phyloP scores from a whole-genome alignment of 2,888 invertebrate species.

The Lasioglossum malachurum region DNA sequence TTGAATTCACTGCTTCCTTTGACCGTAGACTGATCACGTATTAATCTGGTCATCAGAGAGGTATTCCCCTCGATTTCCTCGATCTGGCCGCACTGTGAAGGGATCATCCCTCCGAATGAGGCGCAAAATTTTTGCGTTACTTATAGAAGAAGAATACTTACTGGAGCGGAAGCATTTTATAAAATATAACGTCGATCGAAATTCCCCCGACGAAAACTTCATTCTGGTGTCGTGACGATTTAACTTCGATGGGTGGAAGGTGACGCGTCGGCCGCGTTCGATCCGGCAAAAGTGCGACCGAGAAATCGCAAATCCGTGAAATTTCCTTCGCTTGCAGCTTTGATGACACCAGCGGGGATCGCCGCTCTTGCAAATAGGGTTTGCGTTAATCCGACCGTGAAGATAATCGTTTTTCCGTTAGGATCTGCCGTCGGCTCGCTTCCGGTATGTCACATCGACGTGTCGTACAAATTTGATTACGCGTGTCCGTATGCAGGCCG shows the following conservation, averaged over 20 bases:
- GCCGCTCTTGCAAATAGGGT: slow-evolving; percentile 65
- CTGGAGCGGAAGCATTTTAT: neutral
- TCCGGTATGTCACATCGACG: slow-evolving; percentile 52
- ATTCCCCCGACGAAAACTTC: neutral
- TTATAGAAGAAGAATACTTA: neutral
- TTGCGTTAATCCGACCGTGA: slow-evolving; percentile 69
- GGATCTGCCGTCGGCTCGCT: slow-evolving; percentile 53
- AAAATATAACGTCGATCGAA: neutral
- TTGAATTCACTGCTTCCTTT: too few relatives aligned
- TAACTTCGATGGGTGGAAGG: neutral
- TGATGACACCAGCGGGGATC: slow-evolving; percentile 57
- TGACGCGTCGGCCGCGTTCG: slow-evolving; percentile 1
- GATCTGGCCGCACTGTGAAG: too few relatives aligned
- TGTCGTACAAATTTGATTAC: slow-evolving; percentile 36
- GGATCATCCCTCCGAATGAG: too few relatives aligned
- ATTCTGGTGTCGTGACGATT: neutral
- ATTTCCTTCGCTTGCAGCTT: slow-evolving; percentile 61
- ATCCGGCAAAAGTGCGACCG: slow-evolving; percentile 35
- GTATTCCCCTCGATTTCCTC: too few relatives aligned
- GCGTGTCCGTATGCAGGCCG: slow-evolving; percentile 10
- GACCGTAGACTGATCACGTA: too few relatives aligned
- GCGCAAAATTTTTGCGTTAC: too few relatives aligned
- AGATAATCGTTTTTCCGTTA: slow-evolving; percentile 75
- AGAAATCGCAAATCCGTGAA: slow-evolving; percentile 63
- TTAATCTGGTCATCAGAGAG: too few relatives aligned